Percentiles rank a stretch among this genome's conserved stretches.
Conservation (phyloP, 2,888 invertebrate genomes). For the Trichopoda pennipes region DNA sequence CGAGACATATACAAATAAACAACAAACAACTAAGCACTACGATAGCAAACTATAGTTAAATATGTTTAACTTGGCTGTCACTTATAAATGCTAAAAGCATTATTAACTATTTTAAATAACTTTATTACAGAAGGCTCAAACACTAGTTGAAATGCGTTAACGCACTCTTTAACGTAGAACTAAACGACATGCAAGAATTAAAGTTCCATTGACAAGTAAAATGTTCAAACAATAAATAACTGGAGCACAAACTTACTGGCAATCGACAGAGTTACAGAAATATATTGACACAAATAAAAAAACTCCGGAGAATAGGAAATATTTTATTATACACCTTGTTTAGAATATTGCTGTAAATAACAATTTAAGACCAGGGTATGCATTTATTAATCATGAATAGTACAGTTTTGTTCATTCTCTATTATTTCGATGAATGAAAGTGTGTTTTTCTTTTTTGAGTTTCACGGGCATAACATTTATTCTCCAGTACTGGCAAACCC, state of each 20-base stretch:
- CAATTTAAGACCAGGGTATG: too few species aligned
- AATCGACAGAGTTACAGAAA: constrained; percentile 15
- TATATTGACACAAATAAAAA: not conserved
- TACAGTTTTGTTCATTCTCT: too few species aligned
- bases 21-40: constrained; percentile 6
- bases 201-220: too few species aligned
- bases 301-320: not conserved
- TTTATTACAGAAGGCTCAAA: constrained; percentile 54
- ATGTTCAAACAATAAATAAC: constrained; percentile 31
- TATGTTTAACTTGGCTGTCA: constrained; percentile 66
- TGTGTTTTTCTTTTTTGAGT: too few species aligned
- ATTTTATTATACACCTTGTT: too few species aligned
- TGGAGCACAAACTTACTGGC: constrained; percentile 39
- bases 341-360: too few species aligned
- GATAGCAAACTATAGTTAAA: constrained; percentile 49
- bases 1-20: constrained; percentile 26
- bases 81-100: constrained; percentile 62
- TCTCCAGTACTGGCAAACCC: too few species aligned
- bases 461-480: too few species aligned
- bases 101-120: constrained; percentile 66
- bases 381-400: too few species aligned
- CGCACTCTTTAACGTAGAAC: constrained; percentile 25
- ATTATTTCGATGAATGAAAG: too few species aligned
- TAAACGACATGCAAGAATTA: constrained; percentile 13
- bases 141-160: constrained; percentile 36